Conservation (phyloP, 2,113 vertebrate genomes). For the Romanogobio albipinnatus region DNA sequence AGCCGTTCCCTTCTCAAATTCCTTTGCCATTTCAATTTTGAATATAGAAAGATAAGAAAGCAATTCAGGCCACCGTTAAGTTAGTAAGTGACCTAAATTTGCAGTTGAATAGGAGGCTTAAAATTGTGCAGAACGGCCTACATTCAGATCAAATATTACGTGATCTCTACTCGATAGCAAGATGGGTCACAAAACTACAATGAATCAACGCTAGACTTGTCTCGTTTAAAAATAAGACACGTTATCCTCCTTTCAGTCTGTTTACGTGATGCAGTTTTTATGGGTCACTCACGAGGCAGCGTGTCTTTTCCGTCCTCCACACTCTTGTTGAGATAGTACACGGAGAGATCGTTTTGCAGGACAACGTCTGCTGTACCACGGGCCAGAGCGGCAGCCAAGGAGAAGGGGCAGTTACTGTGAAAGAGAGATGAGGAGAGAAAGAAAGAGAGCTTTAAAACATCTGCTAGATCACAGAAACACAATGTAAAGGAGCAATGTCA, state of each 20-base stretch:
- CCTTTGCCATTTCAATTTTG: constrained; percentile 51
- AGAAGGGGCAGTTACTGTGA: constrained; percentile 93
- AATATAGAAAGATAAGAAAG: constrained; percentile 59
- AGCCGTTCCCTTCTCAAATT: constrained; percentile 38
- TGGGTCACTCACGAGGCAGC: constrained; percentile 84
- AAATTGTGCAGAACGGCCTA: constrained; percentile 57
- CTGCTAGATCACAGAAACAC: neutral
- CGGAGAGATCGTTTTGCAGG: constrained; percentile 90
- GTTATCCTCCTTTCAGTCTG: neutral
- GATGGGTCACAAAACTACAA: neutral
- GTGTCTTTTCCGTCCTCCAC: constrained; percentile 86
- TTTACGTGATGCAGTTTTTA: neutral
- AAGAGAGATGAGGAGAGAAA: constrained; percentile 30
- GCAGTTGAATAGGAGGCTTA: constrained; percentile 52
- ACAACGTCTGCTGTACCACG: constrained; percentile 90
- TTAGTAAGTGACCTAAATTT: constrained; percentile 59
- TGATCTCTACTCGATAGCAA: constrained; percentile 15
- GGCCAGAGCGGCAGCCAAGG: constrained; percentile 92
- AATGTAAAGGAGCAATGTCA: constrained; percentile 14
- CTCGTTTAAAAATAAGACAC: neutral
- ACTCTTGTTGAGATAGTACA: constrained; percentile 83
- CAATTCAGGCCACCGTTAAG: constrained; percentile 61
- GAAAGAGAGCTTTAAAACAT: neutral
- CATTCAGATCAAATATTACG: constrained; percentile 33
- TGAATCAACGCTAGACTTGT: neutral